These are phyloP conservation scores for Peromyscus leucopus DNA, from an alignment of 2,113 vertebrate species.

Conservation along the genomic window DNA sequence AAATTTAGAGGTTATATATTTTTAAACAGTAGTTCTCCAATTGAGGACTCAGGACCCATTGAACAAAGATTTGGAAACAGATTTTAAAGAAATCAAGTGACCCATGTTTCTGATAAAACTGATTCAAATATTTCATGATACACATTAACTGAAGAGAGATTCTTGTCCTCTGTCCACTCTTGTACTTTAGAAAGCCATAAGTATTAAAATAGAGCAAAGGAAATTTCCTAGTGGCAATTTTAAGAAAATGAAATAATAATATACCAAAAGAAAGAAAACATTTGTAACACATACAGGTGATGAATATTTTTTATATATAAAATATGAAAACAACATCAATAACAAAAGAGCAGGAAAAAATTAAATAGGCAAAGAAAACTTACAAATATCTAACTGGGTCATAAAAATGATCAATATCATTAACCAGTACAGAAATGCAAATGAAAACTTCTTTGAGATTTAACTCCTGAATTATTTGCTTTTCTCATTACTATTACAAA, in stretches of 20 bases:
- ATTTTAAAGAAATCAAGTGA: slow-evolving; percentile 54
- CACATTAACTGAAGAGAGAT: slow-evolving; percentile 27
- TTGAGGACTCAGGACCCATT: neutral
- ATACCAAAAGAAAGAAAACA: neutral
- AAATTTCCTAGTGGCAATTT: slow-evolving; percentile 17
- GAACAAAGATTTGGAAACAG: neutral
- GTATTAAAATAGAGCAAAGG: slow-evolving; percentile 20
- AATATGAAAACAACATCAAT: neutral
- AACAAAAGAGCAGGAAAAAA: too few species aligned
- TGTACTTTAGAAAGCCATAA: slow-evolving; percentile 12
- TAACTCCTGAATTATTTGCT: neutral
- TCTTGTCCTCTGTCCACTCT: slow-evolving; percentile 19
- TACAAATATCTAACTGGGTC: neutral
- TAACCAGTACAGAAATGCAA: neutral
- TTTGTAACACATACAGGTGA: neutral
- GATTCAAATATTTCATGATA: slow-evolving; percentile 1
- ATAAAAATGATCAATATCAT: neutral
- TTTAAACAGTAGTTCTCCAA: slow-evolving; percentile 10
- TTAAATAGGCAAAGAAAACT: neutral
- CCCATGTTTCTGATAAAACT: neutral
- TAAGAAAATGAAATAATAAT: slow-evolving; percentile 2
- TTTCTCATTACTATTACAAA: neutral
- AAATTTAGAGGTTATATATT: slow-evolving; percentile 45
- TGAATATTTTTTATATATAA: neutral
- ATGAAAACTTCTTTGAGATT: neutral